Conservation (phyloP, 2,888 invertebrate genomes). For the Eupithecia centaureata region DNA sequence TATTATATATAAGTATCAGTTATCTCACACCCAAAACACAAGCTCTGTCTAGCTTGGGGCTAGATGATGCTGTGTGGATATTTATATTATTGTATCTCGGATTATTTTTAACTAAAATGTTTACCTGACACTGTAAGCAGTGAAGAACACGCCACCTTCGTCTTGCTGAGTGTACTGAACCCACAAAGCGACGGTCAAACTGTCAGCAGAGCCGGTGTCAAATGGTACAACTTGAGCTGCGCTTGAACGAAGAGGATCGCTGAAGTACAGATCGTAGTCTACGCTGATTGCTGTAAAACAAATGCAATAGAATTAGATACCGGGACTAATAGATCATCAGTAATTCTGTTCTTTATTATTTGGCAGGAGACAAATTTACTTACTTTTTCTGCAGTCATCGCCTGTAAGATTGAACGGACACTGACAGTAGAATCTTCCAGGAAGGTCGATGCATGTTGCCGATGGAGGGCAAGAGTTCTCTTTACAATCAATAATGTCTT, state of each 20-base stretch:
- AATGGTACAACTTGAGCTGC: constrained; percentile 97
- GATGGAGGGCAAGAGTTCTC: constrained; percentile 97
- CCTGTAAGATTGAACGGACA: constrained; percentile 99
- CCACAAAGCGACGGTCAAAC: constrained; percentile 97
- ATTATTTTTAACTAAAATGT: constrained; percentile 3
- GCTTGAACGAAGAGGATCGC: constrained; percentile 94
- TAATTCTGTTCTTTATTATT: not conserved
- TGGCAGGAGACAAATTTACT: constrained; percentile 50
- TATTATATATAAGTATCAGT: no score
- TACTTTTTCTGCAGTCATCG: constrained; percentile 97
- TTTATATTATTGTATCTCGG: no score
- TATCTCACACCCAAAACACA: no score
- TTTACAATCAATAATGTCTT: constrained; percentile 95
- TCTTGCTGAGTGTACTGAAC: constrained; percentile 96
- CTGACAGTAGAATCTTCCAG: constrained; percentile 96
- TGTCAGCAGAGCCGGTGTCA: constrained; percentile 89
- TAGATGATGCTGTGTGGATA: no score
- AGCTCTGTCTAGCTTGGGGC: no score
- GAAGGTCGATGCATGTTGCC: constrained; percentile 95
- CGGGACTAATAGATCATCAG: not conserved
- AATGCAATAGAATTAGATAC: not conserved
- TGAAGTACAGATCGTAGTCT: constrained; percentile 98
- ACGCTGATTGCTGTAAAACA: constrained; percentile 93
- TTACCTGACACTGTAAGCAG: constrained; percentile 94
- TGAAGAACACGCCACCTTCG: constrained; percentile 97